Evolutionary conservation across 2,797 vertebrate genomes (phyloP).

Genomic region (Epinephelus coioides): DNA sequence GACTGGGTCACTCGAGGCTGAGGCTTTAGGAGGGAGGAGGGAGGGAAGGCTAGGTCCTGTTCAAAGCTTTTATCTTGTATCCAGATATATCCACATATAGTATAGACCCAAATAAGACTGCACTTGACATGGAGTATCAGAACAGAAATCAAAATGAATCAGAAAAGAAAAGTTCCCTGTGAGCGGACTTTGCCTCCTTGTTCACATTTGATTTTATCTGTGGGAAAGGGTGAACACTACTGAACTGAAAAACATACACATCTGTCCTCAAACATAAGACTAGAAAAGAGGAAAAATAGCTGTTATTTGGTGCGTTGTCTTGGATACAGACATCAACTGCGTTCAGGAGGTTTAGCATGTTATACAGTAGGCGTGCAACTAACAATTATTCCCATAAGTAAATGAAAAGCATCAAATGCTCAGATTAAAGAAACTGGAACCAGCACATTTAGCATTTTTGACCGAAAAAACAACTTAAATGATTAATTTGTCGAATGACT

Average conservation of each 20-base stretch:
- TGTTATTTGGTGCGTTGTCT: background rate
- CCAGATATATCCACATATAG: constrained; percentile 23
- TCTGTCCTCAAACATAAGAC: constrained; percentile 1
- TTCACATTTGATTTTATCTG: constrained; percentile 52
- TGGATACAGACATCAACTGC: background rate
- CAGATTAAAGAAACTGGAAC: background rate
- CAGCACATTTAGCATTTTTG: background rate
- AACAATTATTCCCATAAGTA: background rate
- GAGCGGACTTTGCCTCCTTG: constrained; percentile 39
- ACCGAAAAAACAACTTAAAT: too few species aligned
- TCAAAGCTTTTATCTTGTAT: constrained; percentile 8
- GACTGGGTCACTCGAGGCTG: background rate
- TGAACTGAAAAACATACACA: constrained; percentile 25
- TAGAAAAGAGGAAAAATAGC: background rate
- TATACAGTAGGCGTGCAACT: background rate
- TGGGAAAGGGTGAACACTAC: background rate
- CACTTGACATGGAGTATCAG: constrained; percentile 32
- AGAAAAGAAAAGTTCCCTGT: constrained; percentile 19
- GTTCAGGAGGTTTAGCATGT: background rate
- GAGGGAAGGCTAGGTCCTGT: constrained; percentile 5
- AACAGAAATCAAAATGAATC: constrained; percentile 39
- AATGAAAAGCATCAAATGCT: background rate
- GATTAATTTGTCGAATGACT: background rate
- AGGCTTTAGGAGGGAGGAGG: background rate
- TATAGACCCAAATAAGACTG: constrained; percentile 15